phyloP scores from a whole-genome alignment of 2,113 vertebrate species.

The Nanger granti region DNA sequence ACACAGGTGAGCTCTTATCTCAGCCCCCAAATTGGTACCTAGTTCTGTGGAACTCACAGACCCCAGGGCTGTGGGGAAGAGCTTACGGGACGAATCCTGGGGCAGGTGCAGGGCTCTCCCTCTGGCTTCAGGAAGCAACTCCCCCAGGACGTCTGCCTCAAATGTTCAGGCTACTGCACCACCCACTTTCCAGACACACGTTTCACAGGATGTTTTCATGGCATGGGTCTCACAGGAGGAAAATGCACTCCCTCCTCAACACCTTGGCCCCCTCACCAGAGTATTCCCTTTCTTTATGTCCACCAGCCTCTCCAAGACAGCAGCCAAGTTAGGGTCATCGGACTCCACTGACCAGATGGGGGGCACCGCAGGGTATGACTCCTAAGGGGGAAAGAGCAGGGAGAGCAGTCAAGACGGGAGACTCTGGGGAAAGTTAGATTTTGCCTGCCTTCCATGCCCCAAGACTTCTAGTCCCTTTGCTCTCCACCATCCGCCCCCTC shows the following conservation, averaged over 20 bases:
- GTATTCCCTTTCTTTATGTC: conserved; percentile 95
- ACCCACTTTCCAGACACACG: not conserved
- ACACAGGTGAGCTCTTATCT: not conserved
- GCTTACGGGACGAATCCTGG: not conserved
- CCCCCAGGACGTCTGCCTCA: not conserved
- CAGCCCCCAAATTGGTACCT: not conserved
- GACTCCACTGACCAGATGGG: conserved; percentile 98
- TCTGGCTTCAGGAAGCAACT: not conserved
- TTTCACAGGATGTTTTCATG: not conserved
- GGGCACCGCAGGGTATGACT: conserved; percentile 92
- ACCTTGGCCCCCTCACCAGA: conserved; percentile 78
- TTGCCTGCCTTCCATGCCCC: not conserved
- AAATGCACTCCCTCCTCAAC: not conserved
- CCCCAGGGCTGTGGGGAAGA: not conserved
- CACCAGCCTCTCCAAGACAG: conserved; percentile 92
- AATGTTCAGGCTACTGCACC: not conserved
- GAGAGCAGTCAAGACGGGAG: not conserved
- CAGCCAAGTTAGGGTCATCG: conserved; percentile 93
- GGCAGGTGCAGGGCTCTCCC: not conserved
- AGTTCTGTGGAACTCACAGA: not conserved
- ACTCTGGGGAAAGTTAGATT: not conserved
- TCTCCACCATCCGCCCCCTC: not conserved
- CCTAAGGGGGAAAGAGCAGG: conserved; percentile 74
- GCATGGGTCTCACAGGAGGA: not conserved
- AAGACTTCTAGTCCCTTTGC: not conserved